A percentile compares a stretch with the other conserved stretches of the same genome.
Evolutionary conservation across 2,797 vertebrate species (phyloP).

Genomic region (Okamejei kenojei): DNA sequence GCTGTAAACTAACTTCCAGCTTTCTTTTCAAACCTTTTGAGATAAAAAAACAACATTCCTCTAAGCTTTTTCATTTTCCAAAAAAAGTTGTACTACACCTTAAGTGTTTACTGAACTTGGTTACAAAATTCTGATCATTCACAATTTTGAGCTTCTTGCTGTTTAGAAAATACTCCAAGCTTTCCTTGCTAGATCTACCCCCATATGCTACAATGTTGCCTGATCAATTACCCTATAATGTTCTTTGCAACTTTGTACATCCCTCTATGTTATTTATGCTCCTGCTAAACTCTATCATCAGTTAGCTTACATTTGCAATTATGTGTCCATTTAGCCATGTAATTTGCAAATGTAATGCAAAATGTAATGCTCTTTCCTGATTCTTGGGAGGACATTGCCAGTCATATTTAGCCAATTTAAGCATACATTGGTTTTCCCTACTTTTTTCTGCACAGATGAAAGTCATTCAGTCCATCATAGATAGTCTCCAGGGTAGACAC

Average conservation of each 20-base stretch:
- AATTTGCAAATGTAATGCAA: not conserved
- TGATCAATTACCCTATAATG: too few relatives aligned
- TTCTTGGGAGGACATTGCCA: not conserved
- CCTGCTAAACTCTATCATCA: not conserved
- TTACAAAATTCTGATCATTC: not conserved
- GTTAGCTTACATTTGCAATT: not conserved
- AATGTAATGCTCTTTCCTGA: not conserved
- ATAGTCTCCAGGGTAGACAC: too few relatives aligned
- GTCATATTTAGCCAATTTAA: not conserved
- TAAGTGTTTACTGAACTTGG: not conserved
- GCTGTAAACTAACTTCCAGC: not conserved
- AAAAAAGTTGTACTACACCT: not conserved
- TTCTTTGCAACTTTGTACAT: not conserved
- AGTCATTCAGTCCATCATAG: too few relatives aligned
- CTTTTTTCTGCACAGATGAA: too few relatives aligned
- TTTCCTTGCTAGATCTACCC: too few relatives aligned
- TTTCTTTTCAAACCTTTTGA: not conserved
- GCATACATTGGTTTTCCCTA: not conserved
- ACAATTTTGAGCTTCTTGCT: not conserved
- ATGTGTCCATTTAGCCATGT: not conserved
- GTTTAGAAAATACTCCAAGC: not conserved
- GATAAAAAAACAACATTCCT: not conserved
- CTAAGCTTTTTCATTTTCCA: not conserved
- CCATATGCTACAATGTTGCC: too few relatives aligned
- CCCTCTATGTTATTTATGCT: not conserved